Evolutionary conservation across 2,888 invertebrate genomes (phyloP).

Genomic region (Dasypolia templi): DNA sequence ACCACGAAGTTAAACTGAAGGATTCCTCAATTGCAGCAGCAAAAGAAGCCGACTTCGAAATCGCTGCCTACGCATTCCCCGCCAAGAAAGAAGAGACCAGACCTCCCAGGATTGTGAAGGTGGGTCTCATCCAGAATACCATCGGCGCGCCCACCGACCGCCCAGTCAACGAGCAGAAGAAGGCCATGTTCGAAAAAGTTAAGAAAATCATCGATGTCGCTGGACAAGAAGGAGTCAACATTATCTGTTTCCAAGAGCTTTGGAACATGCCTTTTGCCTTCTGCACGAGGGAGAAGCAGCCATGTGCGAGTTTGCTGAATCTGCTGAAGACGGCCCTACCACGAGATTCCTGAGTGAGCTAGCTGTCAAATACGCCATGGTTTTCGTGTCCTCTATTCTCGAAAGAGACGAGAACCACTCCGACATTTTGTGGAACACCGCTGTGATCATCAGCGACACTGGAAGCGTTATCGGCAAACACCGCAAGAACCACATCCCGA

Average conservation of each 20-base stretch:
- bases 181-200: slow-evolving; percentile 95
- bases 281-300: slow-evolving; percentile 98
- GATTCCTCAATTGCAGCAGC: slow-evolving; percentile 90
- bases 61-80: slow-evolving; percentile 86
- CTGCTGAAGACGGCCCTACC: slow-evolving; percentile 96
- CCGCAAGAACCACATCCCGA: slow-evolving; percentile 99
- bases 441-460: slow-evolving; percentile 97
- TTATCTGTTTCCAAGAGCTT: slow-evolving; percentile 98
- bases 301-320: slow-evolving; percentile 99
- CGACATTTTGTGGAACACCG: slow-evolving; percentile 98
- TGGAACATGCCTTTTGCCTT: slow-evolving; percentile 99
- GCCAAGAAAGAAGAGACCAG: slow-evolving; percentile 90
- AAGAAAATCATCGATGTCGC: slow-evolving; percentile 95
- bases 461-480: slow-evolving; percentile 98
- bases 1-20: slow-evolving; percentile 82
- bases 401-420: slow-evolving; percentile 97
- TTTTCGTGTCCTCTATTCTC: slow-evolving; percentile 98
- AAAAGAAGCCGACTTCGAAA: slow-evolving; percentile 89
- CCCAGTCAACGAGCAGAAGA: slow-evolving; percentile 94
- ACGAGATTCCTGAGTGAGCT: slow-evolving; percentile 95
- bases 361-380: slow-evolving; percentile 96
- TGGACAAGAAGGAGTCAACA: slow-evolving; percentile 95
- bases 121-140: slow-evolving; percentile 97
- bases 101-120: slow-evolving; percentile 93
- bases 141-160: slow-evolving; percentile 95